Percentiles rank a stretch among this genome's conserved stretches.
These are phyloP conservation scores for Chironomus riparius DNA, from an alignment of 2,888 invertebrate genomes.

Conservation along the genomic window DNA sequence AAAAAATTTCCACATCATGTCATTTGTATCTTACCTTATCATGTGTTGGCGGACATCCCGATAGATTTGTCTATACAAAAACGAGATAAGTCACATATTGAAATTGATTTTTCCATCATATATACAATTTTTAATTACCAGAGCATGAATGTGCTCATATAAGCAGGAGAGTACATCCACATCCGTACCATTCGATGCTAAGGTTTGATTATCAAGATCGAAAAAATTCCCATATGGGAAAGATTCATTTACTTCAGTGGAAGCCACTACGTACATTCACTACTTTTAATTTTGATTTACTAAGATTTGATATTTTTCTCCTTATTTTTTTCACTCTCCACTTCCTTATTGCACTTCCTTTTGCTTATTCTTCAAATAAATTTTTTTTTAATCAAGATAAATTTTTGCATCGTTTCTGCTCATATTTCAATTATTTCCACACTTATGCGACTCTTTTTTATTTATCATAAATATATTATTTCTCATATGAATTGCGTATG, in stretches of 20 bases:
- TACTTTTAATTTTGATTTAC: not conserved
- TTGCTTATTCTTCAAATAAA: too few species aligned
- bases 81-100: not conserved
- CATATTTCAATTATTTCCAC: not conserved
- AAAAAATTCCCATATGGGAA: not conserved
- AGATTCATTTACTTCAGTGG: not conserved
- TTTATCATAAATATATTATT: not conserved
- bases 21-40: conserved; percentile 41
- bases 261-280: conserved; percentile 13
- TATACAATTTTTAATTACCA: not conserved
- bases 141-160: not conserved
- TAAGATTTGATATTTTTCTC: not conserved
- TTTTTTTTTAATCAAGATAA: not conserved
- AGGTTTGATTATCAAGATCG: conserved; percentile 10
- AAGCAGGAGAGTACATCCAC: not conserved
- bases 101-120: too few species aligned
- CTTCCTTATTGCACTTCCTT: not conserved
- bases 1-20: too few species aligned
- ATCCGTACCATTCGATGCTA: not conserved
- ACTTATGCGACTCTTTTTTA: not conserved
- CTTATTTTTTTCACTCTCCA: not conserved
- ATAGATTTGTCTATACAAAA: conserved; percentile 24
- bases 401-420: not conserved
- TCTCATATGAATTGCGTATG: not conserved
- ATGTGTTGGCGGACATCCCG: conserved; percentile 56